Conservation (phyloP, 2,113 vertebrate genomes). For the Dendrocopos noguchii region DNA sequence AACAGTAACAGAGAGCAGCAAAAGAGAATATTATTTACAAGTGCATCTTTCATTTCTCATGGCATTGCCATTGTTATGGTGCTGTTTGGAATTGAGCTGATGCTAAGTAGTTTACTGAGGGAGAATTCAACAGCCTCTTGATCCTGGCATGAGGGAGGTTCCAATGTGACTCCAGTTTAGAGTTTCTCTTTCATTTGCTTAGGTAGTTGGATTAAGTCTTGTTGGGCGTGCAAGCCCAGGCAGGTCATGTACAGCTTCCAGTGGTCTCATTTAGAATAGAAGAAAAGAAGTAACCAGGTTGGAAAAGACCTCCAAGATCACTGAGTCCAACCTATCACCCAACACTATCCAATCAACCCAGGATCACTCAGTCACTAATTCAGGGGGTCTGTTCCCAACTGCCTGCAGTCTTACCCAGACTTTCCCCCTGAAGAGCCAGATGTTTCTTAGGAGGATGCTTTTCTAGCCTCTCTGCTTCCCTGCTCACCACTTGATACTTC, state of each 20-base stretch:
- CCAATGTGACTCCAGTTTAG: background rate
- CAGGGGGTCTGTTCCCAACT: background rate
- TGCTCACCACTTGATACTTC: background rate
- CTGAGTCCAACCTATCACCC: no score
- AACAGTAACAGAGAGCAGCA: background rate
- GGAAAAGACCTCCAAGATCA: no score
- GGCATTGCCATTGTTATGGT: background rate
- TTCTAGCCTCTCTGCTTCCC: background rate
- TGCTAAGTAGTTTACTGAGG: background rate
- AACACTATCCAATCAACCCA: background rate
- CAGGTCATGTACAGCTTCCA: background rate
- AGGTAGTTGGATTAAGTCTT: background rate
- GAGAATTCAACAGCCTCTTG: background rate
- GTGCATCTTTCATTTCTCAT: background rate
- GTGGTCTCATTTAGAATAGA: background rate
- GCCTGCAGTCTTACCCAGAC: background rate
- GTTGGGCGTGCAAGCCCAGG: background rate
- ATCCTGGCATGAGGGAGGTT: background rate
- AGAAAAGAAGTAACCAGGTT: no score
- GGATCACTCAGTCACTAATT: background rate
- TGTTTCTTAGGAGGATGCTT: background rate
- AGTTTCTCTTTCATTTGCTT: background rate
- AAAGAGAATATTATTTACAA: conserved; percentile 8
- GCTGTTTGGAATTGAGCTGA: background rate
- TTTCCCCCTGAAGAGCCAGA: no score